phyloP scores from a whole-genome alignment of 1,140 invertebrate species.

The Drosophila triauraria region DNA sequence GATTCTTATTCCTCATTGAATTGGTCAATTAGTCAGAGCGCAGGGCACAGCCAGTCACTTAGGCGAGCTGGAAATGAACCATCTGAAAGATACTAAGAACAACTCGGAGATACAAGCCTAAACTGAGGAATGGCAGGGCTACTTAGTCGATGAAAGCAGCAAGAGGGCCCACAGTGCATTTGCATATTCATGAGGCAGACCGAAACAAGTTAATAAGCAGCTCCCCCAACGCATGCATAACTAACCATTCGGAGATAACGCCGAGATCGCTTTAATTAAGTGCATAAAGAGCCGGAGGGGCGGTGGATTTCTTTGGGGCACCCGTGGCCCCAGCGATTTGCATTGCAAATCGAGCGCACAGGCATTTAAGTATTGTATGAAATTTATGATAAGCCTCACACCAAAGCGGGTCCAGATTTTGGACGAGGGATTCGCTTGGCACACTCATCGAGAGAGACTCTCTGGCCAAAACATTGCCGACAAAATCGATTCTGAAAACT shows the following conservation, averaged over 20 bases:
- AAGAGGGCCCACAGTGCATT: constrained; percentile 56
- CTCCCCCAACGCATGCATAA: constrained; percentile 68
- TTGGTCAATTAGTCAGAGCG: constrained; percentile 73
- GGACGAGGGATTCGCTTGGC: neutral
- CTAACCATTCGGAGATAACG: constrained; percentile 58
- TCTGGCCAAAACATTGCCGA: constrained; percentile 33
- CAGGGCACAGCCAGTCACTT: constrained; percentile 46
- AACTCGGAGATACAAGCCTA: constrained; percentile 2
- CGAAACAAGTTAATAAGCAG: constrained; percentile 80
- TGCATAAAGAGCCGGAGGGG: constrained; percentile 56
- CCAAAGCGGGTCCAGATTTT: constrained; percentile 24
- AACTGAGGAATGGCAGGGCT: constrained; percentile 37
- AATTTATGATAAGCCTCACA: constrained; percentile 75
- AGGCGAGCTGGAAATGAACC: constrained; percentile 59
- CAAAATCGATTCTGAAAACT: constrained; percentile 23
- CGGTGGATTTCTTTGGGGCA: constrained; percentile 39
- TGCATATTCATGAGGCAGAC: constrained; percentile 69
- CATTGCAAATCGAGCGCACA: constrained; percentile 64
- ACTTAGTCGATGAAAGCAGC: constrained; percentile 40
- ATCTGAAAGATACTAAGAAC: constrained; percentile 14
- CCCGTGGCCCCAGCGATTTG: constrained; percentile 44
- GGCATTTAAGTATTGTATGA: constrained; percentile 48
- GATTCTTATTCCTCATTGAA: constrained; percentile 38
- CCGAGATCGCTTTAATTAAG: constrained; percentile 71
- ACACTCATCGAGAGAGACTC: neutral